Evolutionary conservation across 35 echinoderm and acorn worm species (phyloP).

Genomic region (Strongylocentrotus purpuratus): DNA sequence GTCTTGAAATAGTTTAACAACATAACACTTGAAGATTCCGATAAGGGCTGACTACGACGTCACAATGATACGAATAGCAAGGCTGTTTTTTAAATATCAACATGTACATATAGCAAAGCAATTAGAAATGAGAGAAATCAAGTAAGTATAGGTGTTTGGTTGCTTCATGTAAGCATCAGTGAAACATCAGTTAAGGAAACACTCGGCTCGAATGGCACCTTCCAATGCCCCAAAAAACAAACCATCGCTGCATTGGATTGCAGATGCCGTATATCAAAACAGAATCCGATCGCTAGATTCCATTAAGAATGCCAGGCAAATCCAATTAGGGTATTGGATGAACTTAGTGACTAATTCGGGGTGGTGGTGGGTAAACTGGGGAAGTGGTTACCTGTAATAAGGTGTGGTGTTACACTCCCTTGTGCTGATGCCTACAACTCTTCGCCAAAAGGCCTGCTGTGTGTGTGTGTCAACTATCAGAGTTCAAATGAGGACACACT

Average conservation of each 20-base stretch:
- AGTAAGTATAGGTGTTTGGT: neutral
- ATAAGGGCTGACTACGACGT: neutral
- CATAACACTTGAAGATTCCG: neutral
- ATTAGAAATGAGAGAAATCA: no score
- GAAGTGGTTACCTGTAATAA: neutral
- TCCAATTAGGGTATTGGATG: constrained; percentile 10
- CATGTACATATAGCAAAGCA: no score
- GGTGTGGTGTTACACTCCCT: neutral
- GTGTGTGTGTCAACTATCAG: neutral
- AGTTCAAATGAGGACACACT: neutral
- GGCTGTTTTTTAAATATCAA: neutral
- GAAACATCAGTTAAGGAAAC: neutral
- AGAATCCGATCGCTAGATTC: neutral
- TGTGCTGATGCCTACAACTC: neutral
- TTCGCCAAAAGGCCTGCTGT: neutral
- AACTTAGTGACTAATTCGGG: constrained; percentile 2
- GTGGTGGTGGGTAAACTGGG: neutral
- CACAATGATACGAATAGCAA: neutral
- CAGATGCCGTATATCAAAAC: neutral
- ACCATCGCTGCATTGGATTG: neutral
- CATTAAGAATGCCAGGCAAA: constrained; percentile 2
- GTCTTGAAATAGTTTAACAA: no score
- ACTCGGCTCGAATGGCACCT: neutral
- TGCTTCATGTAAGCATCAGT: neutral
- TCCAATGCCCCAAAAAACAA: neutral